Evolutionary conservation across 1,140 invertebrate species (phyloP), one percentile per base, ranked within the genome.

Genomic region (Bombus cullumanus): DNA sequence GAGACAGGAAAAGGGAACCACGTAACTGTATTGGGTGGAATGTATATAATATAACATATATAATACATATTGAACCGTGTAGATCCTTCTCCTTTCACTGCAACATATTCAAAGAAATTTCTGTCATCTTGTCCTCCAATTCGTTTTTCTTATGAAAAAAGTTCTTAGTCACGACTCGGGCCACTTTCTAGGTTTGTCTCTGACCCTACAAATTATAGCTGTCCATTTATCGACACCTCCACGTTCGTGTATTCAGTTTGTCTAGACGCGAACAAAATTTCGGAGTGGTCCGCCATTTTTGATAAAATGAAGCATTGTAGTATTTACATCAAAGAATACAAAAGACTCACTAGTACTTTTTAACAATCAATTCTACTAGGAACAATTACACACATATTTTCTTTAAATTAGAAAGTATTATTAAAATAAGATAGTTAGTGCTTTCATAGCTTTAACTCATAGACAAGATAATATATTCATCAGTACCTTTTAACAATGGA

Each of bases 191-290:
- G n/a, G 12, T 31, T 75, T 39, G 59, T 76, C 31, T 39, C 37
- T 43, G n/a, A 1, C 41, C 41, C 0, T 75, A 53, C 41, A 74
- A 66, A 53, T 53, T 53, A 8, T 71, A n/a, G 43, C n/a, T 57
- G 41, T 22, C 39, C 25, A 25, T 82, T 82, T 82, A 82, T 74
- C 71, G 81, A 74, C 71, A 37, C 59, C 47, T 82, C 12, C 31
- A 37, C 18, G 15, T 18, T n/a, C 37, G 8, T 39, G 37, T 53
- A 28, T 72, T 41, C 18, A 39, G 25, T 6, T n/a, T 57, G 34
- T 66, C 25, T 31, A 28, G 25, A 41, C 68, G 39, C 39, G 28
- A 59, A 73, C 3, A 15, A n/a, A 18, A 28, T 25, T 8, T 62
- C 53, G 2, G 0, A 28, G 22, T 34, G 3, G 57, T 47, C 57